phyloP scores from a whole-genome alignment of 2,888 invertebrate species.

The Carcina quercana region DNA sequence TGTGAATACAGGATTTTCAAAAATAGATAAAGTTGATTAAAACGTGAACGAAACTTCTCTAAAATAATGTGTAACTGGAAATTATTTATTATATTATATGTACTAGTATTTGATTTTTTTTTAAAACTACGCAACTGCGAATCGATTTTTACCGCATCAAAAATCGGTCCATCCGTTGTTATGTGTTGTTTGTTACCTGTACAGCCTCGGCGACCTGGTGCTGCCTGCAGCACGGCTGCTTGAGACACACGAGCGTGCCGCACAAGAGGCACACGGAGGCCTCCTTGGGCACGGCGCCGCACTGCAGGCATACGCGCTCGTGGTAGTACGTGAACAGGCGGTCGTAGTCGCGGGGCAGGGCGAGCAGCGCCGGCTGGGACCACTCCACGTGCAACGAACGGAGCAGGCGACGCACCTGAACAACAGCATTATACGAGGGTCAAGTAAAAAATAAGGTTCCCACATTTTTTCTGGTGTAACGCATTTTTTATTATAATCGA shows the following conservation, averaged over 20 bases:
- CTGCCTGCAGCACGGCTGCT: constrained; percentile 90
- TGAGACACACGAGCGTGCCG: constrained; percentile 93
- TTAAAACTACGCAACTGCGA: too few relatives aligned
- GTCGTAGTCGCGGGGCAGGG: constrained; percentile 93
- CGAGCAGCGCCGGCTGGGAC: constrained; percentile 87
- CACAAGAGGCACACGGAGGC: constrained; percentile 95
- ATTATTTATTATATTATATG: too few relatives aligned
- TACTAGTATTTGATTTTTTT: too few relatives aligned
- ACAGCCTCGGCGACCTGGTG: constrained; percentile 91
- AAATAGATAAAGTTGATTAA: too few relatives aligned
- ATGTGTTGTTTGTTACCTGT: constrained; percentile 38
- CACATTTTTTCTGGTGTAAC: too few relatives aligned
- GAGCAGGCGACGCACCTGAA: constrained; percentile 77
- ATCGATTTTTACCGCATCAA: too few relatives aligned
- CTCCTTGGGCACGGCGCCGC: constrained; percentile 89
- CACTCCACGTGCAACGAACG: constrained; percentile 84
- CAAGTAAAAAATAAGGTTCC: too few relatives aligned
- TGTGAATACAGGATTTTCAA: too few relatives aligned
- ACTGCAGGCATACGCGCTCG: constrained; percentile 89
- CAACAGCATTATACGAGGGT: constrained; percentile 50
- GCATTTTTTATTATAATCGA: too few relatives aligned
- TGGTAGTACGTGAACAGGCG: constrained; percentile 89
- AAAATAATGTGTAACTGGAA: too few relatives aligned
- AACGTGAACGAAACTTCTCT: too few relatives aligned
- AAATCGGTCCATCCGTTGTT: too few relatives aligned